Conservation (phyloP, 2,797 vertebrate genomes). For the Morelia viridis region DNA sequence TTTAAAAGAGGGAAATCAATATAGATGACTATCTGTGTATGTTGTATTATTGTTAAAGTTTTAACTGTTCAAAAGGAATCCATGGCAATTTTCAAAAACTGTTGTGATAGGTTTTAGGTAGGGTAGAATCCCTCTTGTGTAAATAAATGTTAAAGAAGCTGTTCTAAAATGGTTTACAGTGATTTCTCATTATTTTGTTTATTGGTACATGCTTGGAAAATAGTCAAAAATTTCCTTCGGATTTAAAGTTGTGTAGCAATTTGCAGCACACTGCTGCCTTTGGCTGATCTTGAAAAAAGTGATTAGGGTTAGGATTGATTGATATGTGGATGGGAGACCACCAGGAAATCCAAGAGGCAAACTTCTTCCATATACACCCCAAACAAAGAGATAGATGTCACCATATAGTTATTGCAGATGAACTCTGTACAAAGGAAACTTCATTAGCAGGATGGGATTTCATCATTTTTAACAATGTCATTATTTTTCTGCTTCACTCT, state of each 20-base stretch:
- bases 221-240: background rate
- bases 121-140: background rate
- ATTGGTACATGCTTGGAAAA: background rate
- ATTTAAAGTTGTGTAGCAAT: background rate
- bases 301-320: background rate
- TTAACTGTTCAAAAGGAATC: background rate
- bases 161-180: background rate
- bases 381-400: background rate
- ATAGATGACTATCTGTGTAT: background rate
- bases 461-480: background rate
- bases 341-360: background rate
- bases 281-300: background rate
- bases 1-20: background rate
- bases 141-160: background rate
- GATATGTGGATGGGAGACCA: background rate
- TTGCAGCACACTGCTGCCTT: background rate
- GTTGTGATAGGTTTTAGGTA: background rate
- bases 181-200: background rate
- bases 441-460: conserved; percentile 3
- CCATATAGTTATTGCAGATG: background rate
- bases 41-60: background rate
- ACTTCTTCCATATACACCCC: background rate
- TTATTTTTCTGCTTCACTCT: background rate
- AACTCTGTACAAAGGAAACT: background rate
- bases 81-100: background rate